A percentile compares a stretch with the other conserved stretches of the same genome.
Evolutionary conservation across 2,797 vertebrate species (phyloP).

Genomic region (Eleutherodactylus coqui): DNA sequence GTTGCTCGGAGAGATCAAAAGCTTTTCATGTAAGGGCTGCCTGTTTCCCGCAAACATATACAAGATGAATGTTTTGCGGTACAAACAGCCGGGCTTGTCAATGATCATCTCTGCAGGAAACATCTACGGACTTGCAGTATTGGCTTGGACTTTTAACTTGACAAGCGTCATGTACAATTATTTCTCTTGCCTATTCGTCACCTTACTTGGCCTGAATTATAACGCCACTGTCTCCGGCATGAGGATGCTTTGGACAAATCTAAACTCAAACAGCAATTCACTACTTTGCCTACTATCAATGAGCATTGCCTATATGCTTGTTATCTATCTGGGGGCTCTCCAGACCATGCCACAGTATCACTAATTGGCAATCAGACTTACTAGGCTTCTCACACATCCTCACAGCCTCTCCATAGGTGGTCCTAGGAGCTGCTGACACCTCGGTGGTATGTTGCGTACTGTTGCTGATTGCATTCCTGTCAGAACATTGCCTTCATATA

Average conservation of each 20-base stretch:
- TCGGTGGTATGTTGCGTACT: slow-evolving; percentile 98
- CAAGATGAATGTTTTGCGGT: slow-evolving; percentile 36
- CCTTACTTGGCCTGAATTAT: background rate
- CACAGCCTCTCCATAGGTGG: slow-evolving; percentile 89
- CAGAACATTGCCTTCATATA: slow-evolving; percentile 30
- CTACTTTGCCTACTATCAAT: background rate
- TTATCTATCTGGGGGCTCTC: slow-evolving; percentile 63
- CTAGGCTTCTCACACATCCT: slow-evolving; percentile 94
- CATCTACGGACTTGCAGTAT: background rate
- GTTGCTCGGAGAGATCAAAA: slow-evolving; percentile 13
- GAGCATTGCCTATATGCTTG: slow-evolving; percentile 15
- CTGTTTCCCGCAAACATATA: slow-evolving; percentile 7
- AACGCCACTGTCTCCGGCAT: background rate
- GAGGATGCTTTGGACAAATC: background rate
- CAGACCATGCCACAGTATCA: slow-evolving; percentile 91
- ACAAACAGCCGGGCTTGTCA: background rate
- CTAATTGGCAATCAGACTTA: slow-evolving; percentile 89
- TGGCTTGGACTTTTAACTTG: background rate
- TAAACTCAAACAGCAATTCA: background rate
- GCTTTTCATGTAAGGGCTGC: background rate
- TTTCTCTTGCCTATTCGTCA: background rate
- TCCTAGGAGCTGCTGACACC: slow-evolving; percentile 92
- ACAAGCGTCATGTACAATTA: background rate
- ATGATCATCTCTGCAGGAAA: slow-evolving; percentile 13
- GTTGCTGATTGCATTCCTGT: slow-evolving; percentile 81